A percentile compares a stretch with the other conserved stretches of the same genome.
Evolutionary conservation across 1,140 invertebrate species (phyloP).

Genomic region (Augochlora pura): DNA sequence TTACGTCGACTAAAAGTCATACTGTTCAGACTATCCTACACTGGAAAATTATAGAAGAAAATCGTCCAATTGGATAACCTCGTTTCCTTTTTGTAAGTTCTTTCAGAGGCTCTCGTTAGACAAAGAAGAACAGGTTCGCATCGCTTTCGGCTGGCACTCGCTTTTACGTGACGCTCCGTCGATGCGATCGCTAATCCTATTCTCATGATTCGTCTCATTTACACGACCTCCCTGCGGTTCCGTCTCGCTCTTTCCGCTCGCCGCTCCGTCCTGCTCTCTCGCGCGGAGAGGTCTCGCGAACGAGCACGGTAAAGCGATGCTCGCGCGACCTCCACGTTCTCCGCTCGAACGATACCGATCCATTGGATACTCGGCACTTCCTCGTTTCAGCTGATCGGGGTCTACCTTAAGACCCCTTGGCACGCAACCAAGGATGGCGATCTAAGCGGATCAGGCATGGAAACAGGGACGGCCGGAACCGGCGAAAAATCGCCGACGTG

Average conservation of each 20-base stretch:
- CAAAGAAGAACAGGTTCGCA: too few relatives aligned
- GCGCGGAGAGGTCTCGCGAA: background rate
- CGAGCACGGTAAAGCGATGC: slow-evolving; percentile 35
- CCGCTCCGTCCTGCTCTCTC: background rate
- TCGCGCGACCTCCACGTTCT: slow-evolving; percentile 57
- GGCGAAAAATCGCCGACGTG: background rate
- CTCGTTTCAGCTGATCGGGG: slow-evolving; percentile 50
- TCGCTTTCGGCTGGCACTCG: background rate
- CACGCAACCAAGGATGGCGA: slow-evolving; percentile 49
- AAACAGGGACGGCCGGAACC: background rate
- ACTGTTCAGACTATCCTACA: too few relatives aligned
- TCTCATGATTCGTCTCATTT: slow-evolving; percentile 31
- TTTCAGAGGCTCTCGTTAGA: too few relatives aligned
- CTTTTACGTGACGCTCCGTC: background rate
- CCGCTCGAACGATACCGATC: slow-evolving; percentile 55
- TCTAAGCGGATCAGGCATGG: slow-evolving; percentile 16
- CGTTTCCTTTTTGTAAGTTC: too few relatives aligned
- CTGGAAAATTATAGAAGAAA: too few relatives aligned
- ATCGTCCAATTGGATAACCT: too few relatives aligned
- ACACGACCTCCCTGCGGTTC: background rate
- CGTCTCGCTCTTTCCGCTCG: background rate
- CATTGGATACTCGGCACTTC: slow-evolving; percentile 55
- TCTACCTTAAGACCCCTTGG: slow-evolving; percentile 37
- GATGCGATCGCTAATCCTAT: slow-evolving; percentile 25
- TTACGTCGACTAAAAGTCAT: too few relatives aligned